A percentile compares a stretch with the other conserved stretches of the same genome.
Conservation (phyloP, 2,888 invertebrate species). For the Meiosimyza decipiens region DNA sequence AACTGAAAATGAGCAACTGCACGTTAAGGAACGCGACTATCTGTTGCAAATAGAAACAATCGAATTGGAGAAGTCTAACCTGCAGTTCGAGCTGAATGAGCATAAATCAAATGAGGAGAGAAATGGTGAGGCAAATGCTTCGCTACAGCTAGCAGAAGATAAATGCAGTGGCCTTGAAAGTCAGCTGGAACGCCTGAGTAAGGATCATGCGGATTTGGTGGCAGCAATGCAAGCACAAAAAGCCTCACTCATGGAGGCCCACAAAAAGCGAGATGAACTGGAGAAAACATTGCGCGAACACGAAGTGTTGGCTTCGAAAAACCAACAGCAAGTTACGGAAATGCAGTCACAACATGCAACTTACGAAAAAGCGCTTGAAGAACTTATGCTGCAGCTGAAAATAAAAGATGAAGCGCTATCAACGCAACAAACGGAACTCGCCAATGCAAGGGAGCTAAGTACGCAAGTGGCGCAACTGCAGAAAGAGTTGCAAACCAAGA, state of each 20-base stretch:
- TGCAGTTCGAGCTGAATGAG: conserved; percentile 57
- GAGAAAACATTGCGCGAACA: conserved; percentile 39
- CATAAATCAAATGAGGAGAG: conserved; percentile 51
- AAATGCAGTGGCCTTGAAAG: conserved; percentile 52
- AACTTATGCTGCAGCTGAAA: conserved; percentile 20
- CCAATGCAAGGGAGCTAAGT: neutral
- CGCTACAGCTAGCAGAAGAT: conserved; percentile 45
- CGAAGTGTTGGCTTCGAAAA: conserved; percentile 40
- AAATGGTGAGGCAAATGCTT: conserved; percentile 45
- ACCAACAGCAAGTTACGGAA: conserved; percentile 41
- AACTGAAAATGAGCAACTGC: conserved; percentile 56
- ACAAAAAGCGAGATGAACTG: conserved; percentile 49
- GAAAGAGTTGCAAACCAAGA: conserved; percentile 43
- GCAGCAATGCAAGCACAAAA: conserved; percentile 52
- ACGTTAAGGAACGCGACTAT: conserved; percentile 54
- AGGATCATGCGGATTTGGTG: conserved; percentile 54
- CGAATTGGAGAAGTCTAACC: conserved; percentile 57
- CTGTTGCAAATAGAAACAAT: conserved; percentile 54
- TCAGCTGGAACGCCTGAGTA: conserved; percentile 53
- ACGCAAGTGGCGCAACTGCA: conserved; percentile 13
- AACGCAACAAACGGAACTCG: conserved; percentile 17
- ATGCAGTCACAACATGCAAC: neutral
- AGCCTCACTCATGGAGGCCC: conserved; percentile 46
- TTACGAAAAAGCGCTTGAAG: conserved; percentile 28
- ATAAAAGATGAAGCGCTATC: neutral